Conservation (phyloP, 2,113 vertebrate species). For the Pogonocichla stellata region DNA sequence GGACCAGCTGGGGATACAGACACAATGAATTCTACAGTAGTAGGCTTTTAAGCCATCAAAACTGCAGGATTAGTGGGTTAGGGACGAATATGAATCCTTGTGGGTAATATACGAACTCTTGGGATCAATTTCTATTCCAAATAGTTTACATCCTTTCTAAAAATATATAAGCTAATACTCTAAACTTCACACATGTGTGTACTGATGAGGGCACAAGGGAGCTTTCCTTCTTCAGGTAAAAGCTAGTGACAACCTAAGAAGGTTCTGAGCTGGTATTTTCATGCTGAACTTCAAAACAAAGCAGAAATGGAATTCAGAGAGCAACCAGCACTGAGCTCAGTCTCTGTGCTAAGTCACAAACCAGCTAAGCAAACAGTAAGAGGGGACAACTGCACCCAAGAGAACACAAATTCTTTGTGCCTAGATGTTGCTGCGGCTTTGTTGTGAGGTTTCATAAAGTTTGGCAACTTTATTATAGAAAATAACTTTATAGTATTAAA, state of each 20-base stretch:
- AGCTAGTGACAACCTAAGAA: background rate
- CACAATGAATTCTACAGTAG: conserved; percentile 27
- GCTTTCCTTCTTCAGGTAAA: conserved; percentile 29
- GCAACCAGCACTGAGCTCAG: fast-evolving
- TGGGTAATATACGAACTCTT: background rate
- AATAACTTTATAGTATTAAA: background rate
- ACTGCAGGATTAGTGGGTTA: conserved; percentile 34
- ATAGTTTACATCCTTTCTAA: conserved; percentile 35
- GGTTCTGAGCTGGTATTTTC: background rate
- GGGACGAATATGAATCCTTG: conserved; percentile 21
- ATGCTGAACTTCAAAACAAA: background rate
- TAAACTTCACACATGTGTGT: background rate
- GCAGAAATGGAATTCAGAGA: background rate
- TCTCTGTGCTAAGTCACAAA: background rate
- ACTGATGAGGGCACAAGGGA: conserved; percentile 29
- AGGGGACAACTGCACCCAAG: background rate
- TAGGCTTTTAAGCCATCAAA: conserved; percentile 44
- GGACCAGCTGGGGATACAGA: conserved; percentile 21
- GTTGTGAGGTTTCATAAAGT: background rate
- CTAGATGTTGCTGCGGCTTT: background rate
- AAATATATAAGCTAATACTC: conserved; percentile 37
- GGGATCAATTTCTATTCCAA: conserved; percentile 35
- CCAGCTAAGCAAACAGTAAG: background rate
- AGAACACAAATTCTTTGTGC: background rate
- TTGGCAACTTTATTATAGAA: background rate